Percentiles rank a stretch among this genome's conserved stretches.
These are phyloP conservation scores for Dicranocentrus wangi DNA, from an alignment of 2,888 invertebrate genomes.

Conservation along the genomic window DNA sequence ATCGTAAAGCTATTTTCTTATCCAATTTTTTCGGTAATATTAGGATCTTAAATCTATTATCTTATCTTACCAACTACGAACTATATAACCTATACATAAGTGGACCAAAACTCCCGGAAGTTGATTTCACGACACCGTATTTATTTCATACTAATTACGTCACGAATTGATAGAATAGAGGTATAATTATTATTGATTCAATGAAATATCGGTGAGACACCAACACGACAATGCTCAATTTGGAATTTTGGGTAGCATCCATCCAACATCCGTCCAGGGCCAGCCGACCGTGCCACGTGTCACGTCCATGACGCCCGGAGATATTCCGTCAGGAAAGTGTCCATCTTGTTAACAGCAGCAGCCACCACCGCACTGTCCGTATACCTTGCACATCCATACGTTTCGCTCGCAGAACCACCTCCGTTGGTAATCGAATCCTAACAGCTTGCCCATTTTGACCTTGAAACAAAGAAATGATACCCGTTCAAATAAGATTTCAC, in stretches of 20 bases:
- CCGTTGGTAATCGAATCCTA: constrained; percentile 72
- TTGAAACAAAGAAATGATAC: constrained; percentile 35
- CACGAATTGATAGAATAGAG: background rate
- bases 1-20: too few species aligned
- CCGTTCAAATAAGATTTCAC: too few species aligned
- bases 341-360: constrained; percentile 38
- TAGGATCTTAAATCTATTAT: too few species aligned
- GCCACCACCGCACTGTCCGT: constrained; percentile 71
- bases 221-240: background rate
- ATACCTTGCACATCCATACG: constrained; percentile 72
- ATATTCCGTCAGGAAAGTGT: background rate
- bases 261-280: background rate
- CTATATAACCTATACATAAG: too few species aligned
- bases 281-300: background rate
- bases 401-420: constrained; percentile 73
- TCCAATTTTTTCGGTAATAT: too few species aligned
- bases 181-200: too few species aligned
- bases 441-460: constrained; percentile 72
- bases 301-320: constrained; percentile 15
- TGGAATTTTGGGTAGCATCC: background rate
- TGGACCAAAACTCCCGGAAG: too few species aligned
- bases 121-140: too few species aligned
- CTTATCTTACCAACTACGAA: too few species aligned
- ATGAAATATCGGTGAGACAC: too few species aligned
- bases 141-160: too few species aligned